A percentile compares a stretch with the other conserved stretches of the same genome.
Conservation (phyloP, 2,888 invertebrate genomes). For the Fragum whitleyi region DNA sequence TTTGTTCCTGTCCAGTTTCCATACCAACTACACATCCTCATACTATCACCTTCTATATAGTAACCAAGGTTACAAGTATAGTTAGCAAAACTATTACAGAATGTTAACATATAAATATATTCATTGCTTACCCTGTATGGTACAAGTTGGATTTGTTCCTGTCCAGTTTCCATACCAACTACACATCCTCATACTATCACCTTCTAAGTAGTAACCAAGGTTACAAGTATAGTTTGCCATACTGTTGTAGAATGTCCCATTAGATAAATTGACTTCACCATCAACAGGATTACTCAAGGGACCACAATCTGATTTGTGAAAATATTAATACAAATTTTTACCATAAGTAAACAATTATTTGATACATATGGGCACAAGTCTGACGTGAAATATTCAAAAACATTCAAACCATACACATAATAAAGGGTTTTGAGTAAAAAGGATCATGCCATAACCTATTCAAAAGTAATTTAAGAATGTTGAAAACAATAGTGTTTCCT, state of each 20-base stretch:
- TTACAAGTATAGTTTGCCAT: constrained; percentile 44
- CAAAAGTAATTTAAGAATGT: too few relatives aligned
- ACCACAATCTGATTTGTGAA: constrained; percentile 33
- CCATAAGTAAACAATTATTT: not conserved
- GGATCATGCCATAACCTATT: too few relatives aligned
- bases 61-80: constrained; percentile 27
- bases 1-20: constrained; percentile 30
- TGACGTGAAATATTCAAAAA: too few relatives aligned
- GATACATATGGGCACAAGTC: constrained; percentile 4
- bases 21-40: constrained; percentile 29
- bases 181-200: not conserved
- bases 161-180: not conserved
- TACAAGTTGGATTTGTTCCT: constrained; percentile 19
- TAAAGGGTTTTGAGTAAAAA: too few relatives aligned
- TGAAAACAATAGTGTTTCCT: too few relatives aligned
- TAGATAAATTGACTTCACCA: constrained; percentile 30
- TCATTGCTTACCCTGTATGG: not conserved
- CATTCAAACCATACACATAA: too few relatives aligned
- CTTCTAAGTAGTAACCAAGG: constrained; percentile 28
- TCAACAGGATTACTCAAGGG: constrained; percentile 13
- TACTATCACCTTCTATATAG: constrained; percentile 29
- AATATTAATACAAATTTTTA: too few relatives aligned
- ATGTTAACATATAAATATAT: too few relatives aligned
- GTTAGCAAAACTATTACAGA: not conserved
- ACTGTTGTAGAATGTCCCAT: constrained; percentile 15